Base-by-base conservation (phyloP, 2,888 invertebrate genomes). In the Sepiola atlantica region DNA sequence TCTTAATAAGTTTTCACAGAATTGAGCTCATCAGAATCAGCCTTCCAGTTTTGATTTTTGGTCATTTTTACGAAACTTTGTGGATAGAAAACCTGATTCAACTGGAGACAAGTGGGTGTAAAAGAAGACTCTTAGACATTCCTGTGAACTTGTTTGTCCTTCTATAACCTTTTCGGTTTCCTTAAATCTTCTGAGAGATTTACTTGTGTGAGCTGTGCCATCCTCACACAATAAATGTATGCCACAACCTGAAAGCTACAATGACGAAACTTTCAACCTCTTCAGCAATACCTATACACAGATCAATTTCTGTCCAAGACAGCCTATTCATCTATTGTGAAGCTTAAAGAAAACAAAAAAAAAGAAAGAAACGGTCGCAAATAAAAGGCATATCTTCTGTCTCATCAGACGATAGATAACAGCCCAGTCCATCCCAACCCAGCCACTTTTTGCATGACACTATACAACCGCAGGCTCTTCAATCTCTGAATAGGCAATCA, bases 111-210 rank as follows among this genome's bases (percentile, higher is more conserved):
- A n/a, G 77, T n/a, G n/a, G 77, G 77, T 77, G 77, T 8, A n/a
- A n/a, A n/a, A 77, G 77, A 77, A 77, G 77, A 77, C n/a, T n/a
- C n/a, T 77, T n/a, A 77, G 77, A 77, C 77, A 77, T n/a, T 77
- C 32, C 32, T 77, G 32, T 77, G 77, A 77, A n/a, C 77, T 32
- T 77, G 77, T 77, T 77, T 77, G 77, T 77, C 77, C 77, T n/a
- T 77, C 77, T 77, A 77, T 77, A 77, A 77, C 77, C 77, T 77
- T 77, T 77, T 77, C 77, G 32, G 77, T 77, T 77, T 77, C 77
- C 77, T 77, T 77, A n/a, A 77, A 77, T 32, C 18, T 77, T 77
- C 61, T 61, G n/a, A 4, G 77, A 77, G 77, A 77, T 77, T 77
- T 77, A 77, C 77, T 77, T 77, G 77, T 77, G 77, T 16, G n/a